Base-by-base conservation (phyloP, 1,140 invertebrate genomes). In the Brachionus angularis region DNA sequence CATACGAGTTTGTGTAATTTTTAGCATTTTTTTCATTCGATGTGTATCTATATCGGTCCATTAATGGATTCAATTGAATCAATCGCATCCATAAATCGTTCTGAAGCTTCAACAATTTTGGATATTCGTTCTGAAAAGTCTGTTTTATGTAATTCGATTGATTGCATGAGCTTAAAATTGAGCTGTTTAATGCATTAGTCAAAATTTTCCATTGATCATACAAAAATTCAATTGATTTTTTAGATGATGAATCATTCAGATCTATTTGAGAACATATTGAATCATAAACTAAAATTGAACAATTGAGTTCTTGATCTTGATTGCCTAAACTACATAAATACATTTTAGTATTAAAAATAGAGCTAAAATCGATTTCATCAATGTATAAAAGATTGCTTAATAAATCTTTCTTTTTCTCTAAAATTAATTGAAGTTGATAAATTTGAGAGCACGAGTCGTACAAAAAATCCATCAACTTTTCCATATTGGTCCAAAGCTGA, bases 61-160 rank as follows among this genome's bases (percentile, higher is more conserved):
- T 8, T 25, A 50, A 21, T 25, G 67, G 67, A 12, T 70, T 36
- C n/a, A 81, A 78, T 72, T 80, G 79, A 62, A 85, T 83, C 12
- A 88, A 78, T 34, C 84, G 78, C 74, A 85, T 85, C 80, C 86
- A 86, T 7, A 88, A 76, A 69, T 88, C 87, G 55, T 85, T 81
- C 78, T 85, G 87, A 25, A 88, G 78, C 46, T 86, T 86, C 10
- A 94, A 81, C 58, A 93, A 83, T 78, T 89, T 91, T 16, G 91
- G 91, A 81, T 88, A 93, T 79, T 93, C 91, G 50, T 88, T 88
- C 83, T 93, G 91, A 61, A 93, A 84, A 36, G 89, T 87, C 81
- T 92, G 89, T 76, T 88, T 89, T n/a, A 91, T 84, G 75, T 88
- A 87, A 46, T 85, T 83, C 0, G 88, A 87, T 72, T 73, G 21